Evolutionary conservation across 2,888 invertebrate genomes (phyloP).

Genomic region (Agrilus cyanescens): DNA sequence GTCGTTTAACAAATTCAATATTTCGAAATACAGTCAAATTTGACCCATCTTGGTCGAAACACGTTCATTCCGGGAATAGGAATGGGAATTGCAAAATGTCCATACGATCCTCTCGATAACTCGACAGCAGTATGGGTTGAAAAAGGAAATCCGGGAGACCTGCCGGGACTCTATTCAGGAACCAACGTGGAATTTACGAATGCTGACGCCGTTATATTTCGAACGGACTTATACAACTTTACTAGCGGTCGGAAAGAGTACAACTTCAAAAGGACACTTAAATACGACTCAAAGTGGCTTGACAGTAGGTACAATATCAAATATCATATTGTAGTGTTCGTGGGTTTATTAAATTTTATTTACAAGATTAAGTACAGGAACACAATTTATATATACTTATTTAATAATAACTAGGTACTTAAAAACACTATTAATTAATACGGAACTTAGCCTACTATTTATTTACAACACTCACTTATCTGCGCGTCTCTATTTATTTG

Average conservation of each 20-base stretch:
- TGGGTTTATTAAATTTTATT: no score
- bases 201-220: slow-evolving; percentile 94
- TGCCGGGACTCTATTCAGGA: slow-evolving; percentile 91
- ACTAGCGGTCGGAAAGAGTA: slow-evolving; percentile 76
- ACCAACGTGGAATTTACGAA: slow-evolving; percentile 96
- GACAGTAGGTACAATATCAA: slow-evolving; percentile 76
- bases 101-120: slow-evolving; percentile 95
- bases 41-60: slow-evolving; percentile 76
- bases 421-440: no score
- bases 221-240: slow-evolving; percentile 85
- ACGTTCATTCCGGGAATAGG: slow-evolving; percentile 87
- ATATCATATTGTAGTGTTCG: no score
- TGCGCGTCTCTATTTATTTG: no score
- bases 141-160: slow-evolving; percentile 82
- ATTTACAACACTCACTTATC: no score
- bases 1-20: not conserved
- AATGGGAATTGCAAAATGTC: slow-evolving; percentile 91
- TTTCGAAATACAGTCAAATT: slow-evolving; percentile 53
- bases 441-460: no score
- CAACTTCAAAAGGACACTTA: slow-evolving; percentile 86
- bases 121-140: slow-evolving; percentile 96
- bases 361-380: no score
- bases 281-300: slow-evolving; percentile 97
- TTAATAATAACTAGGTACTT: no score
- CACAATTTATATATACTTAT: no score